Percentiles rank a stretch among this genome's conserved stretches.
phyloP scores from a whole-genome alignment of 2,113 vertebrate species.

The Macroglossus sobrinus region DNA sequence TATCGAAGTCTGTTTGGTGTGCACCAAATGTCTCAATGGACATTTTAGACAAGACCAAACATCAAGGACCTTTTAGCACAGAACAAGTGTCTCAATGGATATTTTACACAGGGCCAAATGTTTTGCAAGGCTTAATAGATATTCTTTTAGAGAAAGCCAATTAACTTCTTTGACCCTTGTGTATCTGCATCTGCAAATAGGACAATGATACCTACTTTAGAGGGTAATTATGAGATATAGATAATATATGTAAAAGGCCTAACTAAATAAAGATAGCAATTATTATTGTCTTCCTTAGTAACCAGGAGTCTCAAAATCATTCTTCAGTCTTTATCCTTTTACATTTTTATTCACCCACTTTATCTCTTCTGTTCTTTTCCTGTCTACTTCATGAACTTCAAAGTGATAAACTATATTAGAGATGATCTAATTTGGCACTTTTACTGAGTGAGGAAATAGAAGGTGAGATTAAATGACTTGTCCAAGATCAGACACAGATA shows the following conservation, averaged over 20 bases:
- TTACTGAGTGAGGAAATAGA: not conserved
- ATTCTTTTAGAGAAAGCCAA: conserved; percentile 29
- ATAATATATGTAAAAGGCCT: conserved; percentile 26
- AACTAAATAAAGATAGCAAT: conserved; percentile 10
- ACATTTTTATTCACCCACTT: not conserved
- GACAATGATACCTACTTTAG: conserved; percentile 31
- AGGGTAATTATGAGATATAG: conserved; percentile 22
- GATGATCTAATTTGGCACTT: conserved; percentile 25
- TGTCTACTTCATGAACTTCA: not conserved
- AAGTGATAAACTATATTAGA: conserved; percentile 23
- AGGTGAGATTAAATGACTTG: not conserved
- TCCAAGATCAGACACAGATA: not conserved
- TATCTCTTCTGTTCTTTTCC: not conserved
- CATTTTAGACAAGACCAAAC: not conserved
- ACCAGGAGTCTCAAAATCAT: not conserved
- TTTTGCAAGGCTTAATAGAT: not conserved
- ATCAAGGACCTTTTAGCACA: no score
- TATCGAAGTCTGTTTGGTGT: not conserved
- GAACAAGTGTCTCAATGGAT: not conserved
- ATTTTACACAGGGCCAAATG: not conserved
- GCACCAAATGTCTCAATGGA: not conserved
- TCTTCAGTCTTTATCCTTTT: not conserved
- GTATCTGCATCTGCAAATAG: conserved; percentile 12
- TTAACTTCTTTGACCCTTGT: conserved; percentile 41
- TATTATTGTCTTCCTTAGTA: conserved; percentile 16